Evolutionary conservation across 2,797 vertebrate species (phyloP), one percentile per base, ranked within the genome.

Genomic region (Oryzias sinensis): DNA sequence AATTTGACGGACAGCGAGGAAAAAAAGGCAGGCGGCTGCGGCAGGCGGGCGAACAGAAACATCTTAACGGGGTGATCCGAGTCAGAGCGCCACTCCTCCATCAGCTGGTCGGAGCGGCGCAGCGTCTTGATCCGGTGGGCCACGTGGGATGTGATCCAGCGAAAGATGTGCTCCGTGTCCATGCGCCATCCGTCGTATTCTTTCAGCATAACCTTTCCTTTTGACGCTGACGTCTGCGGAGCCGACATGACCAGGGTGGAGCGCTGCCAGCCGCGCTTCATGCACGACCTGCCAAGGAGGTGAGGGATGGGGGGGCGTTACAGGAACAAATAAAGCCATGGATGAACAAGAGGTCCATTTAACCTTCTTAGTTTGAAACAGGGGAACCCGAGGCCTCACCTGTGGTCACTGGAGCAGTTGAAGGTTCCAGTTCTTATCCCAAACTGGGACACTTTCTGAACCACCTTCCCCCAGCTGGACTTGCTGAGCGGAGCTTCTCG

Each of bases 211-310:
- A 99, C 97, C 79, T 94, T 98, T 13, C 97, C 97, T 82, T 99
- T 99, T 3, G 97, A 99, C 2, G 97, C 95, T 1, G 92, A 96
- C 0, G 97, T 99, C 71, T 98, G 96, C 1, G 97, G 97, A 58
- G 98, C 96, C 0, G 97, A 97, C 96, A 99, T 98, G 68, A 99
- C 95, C 70, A 99, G 93, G 0, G 96, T 98, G 74, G 97, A 98
- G 62, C 88, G 93, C 60, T 95, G 85, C 97, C 97, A 99, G 60
- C 95, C 96, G 20, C 97, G 93, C 77, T 93, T 95, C 20, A 80
- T 60, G 20, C 88, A 89, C 0, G 77, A 87, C 80, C 88, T 89
- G 56, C 6, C 5, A 7, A 40, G 45, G 2, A 52, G 0, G 53
- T 8, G 0, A 6, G 25, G 49, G 37, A 11, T 53, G 43, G 5